These are phyloP conservation scores for Alligator mississippiensis DNA, from an alignment of 2,113 vertebrate genomes.

Conservation along the genomic window DNA sequence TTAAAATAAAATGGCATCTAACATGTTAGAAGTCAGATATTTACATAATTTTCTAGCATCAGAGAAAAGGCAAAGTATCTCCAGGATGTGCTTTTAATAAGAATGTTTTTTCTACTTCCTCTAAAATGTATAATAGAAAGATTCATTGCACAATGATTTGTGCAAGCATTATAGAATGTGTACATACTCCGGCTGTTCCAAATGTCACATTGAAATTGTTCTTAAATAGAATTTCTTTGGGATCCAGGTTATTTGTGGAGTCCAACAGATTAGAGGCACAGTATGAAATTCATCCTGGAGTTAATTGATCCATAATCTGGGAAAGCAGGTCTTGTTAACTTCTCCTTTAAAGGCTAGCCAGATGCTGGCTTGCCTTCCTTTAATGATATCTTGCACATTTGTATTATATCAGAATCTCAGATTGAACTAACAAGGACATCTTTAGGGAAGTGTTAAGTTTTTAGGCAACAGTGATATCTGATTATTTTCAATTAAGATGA, in stretches of 20 bases:
- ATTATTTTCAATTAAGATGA: slow-evolving; percentile 60
- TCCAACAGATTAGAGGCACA: neutral
- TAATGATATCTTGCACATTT: slow-evolving; percentile 21
- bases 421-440: slow-evolving; percentile 56
- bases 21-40: neutral
- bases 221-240: neutral
- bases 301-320: accelerated
- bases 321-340: neutral
- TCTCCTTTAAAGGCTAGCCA: neutral
- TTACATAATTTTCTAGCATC: neutral
- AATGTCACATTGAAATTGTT: neutral
- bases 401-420: slow-evolving; percentile 42
- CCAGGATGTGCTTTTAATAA: neutral
- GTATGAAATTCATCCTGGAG: neutral
- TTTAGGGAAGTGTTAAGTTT: slow-evolving; percentile 31
- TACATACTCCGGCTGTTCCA: neutral
- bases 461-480: neutral
- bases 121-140: neutral
- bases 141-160: neutral
- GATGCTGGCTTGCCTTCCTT: neutral
- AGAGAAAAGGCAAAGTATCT: neutral
- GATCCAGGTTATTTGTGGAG: neutral
- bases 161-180: accelerated
- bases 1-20: slow-evolving; percentile 10
- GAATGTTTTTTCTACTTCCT: neutral